These are phyloP conservation scores for Chloropsis cyanopogon DNA, from an alignment of 2,113 vertebrate genomes.

Conservation along the genomic window DNA sequence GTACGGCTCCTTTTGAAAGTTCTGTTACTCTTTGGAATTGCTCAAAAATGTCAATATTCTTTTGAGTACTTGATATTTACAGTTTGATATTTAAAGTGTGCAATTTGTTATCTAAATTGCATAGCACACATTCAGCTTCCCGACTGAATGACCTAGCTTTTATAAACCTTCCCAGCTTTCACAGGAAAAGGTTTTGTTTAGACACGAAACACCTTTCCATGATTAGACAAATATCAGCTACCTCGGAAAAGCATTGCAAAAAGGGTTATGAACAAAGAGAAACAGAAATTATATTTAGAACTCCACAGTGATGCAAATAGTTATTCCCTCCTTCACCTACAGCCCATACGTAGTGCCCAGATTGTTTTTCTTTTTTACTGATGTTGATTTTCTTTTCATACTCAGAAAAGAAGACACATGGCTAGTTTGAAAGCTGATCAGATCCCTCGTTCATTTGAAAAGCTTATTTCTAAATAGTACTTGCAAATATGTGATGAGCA, in stretches of 20 bases:
- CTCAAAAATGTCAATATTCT: constrained; percentile 60
- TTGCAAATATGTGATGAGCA: constrained; percentile 72
- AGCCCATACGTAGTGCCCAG: neutral
- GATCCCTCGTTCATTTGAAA: constrained; percentile 70
- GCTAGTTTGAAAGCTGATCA: constrained; percentile 63
- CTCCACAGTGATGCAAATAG: constrained; percentile 23
- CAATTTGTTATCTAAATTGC: constrained; percentile 63
- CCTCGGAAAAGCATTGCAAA: neutral
- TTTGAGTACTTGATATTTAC: constrained; percentile 66
- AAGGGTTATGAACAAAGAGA: constrained; percentile 52
- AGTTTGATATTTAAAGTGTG: constrained; percentile 63
- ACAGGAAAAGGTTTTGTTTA: constrained; percentile 63
- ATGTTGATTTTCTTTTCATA: constrained; percentile 51
- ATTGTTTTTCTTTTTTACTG: constrained; percentile 48
- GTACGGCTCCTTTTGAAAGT: neutral
- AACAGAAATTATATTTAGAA: constrained; percentile 46
- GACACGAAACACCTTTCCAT: constrained; percentile 56
- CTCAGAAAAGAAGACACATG: constrained; percentile 40
- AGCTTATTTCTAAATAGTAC: constrained; percentile 73
- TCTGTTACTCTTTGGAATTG: constrained; percentile 39
- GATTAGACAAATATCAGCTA: constrained; percentile 64
- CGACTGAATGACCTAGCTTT: constrained; percentile 29
- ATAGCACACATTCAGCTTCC: constrained; percentile 37
- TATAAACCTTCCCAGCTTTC: constrained; percentile 59
- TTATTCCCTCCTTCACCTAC: constrained; percentile 33